A percentile compares a stretch with the other conserved stretches of the same genome.
Conservation (phyloP, 2,888 invertebrate genomes). For the Epistrophe eligans region DNA sequence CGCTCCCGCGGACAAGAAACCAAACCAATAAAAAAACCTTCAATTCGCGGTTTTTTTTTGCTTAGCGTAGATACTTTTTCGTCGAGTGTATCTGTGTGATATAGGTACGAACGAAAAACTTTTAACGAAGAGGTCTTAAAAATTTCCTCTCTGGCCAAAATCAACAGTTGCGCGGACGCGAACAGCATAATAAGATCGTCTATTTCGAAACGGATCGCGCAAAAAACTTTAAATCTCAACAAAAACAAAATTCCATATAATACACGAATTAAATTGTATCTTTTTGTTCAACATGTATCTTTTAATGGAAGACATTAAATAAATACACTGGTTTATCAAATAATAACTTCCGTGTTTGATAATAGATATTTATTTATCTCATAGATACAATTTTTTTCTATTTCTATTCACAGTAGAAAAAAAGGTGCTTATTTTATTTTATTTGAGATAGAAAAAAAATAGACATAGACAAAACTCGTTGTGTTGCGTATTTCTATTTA, state of each 20-base stretch:
- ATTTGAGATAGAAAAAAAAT: slow-evolving; percentile 27
- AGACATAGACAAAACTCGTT: slow-evolving; percentile 48
- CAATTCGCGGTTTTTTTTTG: slow-evolving; percentile 24
- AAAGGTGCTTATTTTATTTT: slow-evolving; percentile 34
- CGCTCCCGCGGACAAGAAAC: slow-evolving; percentile 38
- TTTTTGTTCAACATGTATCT: slow-evolving; percentile 16
- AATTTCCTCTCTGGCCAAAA: slow-evolving; percentile 70
- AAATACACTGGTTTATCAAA: slow-evolving; percentile 14
- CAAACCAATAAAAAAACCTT: neutral
- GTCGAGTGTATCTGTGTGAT: slow-evolving; percentile 27
- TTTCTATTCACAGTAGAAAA: slow-evolving; percentile 12
- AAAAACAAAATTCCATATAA: slow-evolving; percentile 12
- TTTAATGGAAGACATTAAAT: slow-evolving; percentile 5
- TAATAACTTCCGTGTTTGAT: slow-evolving; percentile 52
- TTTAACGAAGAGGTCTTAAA: slow-evolving; percentile 61
- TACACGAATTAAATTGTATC: slow-evolving; percentile 19
- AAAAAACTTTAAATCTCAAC: slow-evolving; percentile 32
- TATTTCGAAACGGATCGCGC: slow-evolving; percentile 62
- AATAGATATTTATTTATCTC: slow-evolving; percentile 39
- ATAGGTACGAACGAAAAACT: slow-evolving; percentile 4
- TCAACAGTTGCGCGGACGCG: slow-evolving; percentile 76
- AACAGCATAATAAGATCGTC: slow-evolving; percentile 73
- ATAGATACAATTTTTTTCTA: slow-evolving; percentile 45
- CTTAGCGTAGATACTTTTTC: neutral
- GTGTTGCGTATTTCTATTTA: slow-evolving; percentile 22